phyloP scores from a whole-genome alignment of 1,140 invertebrate species.

The Camponotus pennsylvanicus region DNA sequence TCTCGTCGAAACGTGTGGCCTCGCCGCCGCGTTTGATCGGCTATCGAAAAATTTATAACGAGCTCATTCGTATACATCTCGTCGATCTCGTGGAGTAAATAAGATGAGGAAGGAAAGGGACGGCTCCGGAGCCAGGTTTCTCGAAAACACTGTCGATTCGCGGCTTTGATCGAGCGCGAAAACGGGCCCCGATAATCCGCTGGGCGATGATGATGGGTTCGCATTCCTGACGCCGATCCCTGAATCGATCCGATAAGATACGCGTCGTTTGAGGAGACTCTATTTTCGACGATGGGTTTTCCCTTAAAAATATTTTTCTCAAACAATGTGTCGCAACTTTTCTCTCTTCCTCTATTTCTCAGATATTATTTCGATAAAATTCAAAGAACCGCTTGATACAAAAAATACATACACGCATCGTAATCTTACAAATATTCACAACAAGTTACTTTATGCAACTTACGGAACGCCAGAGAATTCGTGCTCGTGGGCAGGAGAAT shows the following conservation, averaged over 20 bases:
- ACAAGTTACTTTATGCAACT: slow-evolving; percentile 40
- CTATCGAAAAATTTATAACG: slow-evolving; percentile 54
- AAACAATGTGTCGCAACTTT: not conserved
- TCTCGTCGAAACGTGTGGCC: slow-evolving; percentile 16
- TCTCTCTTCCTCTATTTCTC: too few species aligned
- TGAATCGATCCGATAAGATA: slow-evolving; percentile 37
- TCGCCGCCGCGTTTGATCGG: slow-evolving; percentile 12
- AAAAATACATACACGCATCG: not conserved
- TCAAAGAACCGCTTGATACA: not conserved
- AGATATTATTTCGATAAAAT: slow-evolving; percentile 10
- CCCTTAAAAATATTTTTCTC: not conserved
- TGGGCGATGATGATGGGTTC: slow-evolving; percentile 63
- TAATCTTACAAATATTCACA: slow-evolving; percentile 27
- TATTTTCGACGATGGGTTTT: not conserved
- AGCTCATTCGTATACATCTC: slow-evolving; percentile 58
- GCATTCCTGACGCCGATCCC: slow-evolving; percentile 62
- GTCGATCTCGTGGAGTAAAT: slow-evolving; percentile 42
- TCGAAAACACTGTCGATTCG: slow-evolving; percentile 46
- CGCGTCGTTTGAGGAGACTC: slow-evolving; percentile 37
- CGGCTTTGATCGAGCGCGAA: slow-evolving; percentile 46
- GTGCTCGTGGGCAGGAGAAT: not conserved
- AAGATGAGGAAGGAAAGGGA: not conserved
- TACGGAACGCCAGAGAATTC: not conserved
- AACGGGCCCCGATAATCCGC: slow-evolving; percentile 58
- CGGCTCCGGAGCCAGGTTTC: slow-evolving; percentile 6